Percentiles rank a stretch among this genome's conserved stretches.
phyloP scores from a whole-genome alignment of 2,888 invertebrate genomes.

The Lumbricus terrestris region DNA sequence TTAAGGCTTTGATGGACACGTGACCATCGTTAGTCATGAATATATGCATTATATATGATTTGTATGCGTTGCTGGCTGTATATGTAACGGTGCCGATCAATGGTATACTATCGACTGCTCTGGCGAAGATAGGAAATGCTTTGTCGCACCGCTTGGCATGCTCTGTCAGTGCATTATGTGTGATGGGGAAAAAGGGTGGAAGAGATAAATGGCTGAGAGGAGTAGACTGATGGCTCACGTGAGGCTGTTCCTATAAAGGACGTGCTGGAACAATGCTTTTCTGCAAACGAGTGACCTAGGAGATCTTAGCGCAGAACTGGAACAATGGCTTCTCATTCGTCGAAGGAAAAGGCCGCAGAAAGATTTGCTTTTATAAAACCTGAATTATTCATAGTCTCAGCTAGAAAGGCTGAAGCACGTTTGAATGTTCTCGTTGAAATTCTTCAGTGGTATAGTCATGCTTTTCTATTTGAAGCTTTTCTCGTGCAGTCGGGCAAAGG shows the following conservation, averaged over 20 bases:
- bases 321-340: neutral
- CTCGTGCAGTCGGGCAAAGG: too few relatives aligned
- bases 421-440: too few relatives aligned
- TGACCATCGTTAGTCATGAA: neutral
- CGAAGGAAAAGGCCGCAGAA: neutral
- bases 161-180: neutral
- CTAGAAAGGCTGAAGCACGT: too few relatives aligned
- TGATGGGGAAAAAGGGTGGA: neutral
- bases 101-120: neutral
- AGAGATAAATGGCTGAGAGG: neutral
- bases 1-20: neutral
- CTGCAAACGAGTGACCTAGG: neutral
- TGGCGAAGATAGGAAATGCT: neutral
- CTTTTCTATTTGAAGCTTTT: too few relatives aligned
- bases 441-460: too few relatives aligned
- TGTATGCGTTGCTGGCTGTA: neutral
- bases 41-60: neutral
- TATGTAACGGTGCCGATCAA: neutral
- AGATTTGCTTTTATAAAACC: neutral
- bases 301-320: neutral
- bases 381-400: neutral
- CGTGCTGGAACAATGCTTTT: neutral
- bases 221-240: neutral
- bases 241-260: neutral
- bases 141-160: neutral